phyloP scores from a whole-genome alignment of 1,140 invertebrate species.

The Harlomillsia oculata region DNA sequence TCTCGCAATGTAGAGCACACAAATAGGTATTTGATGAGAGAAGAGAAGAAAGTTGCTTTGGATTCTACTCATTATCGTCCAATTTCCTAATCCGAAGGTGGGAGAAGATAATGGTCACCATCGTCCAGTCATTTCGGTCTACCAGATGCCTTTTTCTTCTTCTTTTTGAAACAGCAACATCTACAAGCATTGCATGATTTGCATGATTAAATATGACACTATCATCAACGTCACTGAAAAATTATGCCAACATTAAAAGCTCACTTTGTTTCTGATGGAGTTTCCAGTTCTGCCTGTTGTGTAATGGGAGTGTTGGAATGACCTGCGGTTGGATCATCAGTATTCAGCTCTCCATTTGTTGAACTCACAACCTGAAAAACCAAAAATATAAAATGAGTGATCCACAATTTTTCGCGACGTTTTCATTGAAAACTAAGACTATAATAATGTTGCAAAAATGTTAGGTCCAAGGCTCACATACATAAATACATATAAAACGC shows the following conservation, averaged over 20 bases:
- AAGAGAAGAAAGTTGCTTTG: too few relatives aligned
- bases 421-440: too few relatives aligned
- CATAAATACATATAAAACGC: too few relatives aligned
- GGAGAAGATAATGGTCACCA: slow-evolving; percentile 34
- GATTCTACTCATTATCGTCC: too few relatives aligned
- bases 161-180: slow-evolving; percentile 36
- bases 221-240: background rate
- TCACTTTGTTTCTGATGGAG: slow-evolving; percentile 85
- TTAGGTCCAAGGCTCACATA: too few relatives aligned
- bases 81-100: slow-evolving; percentile 32
- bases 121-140: slow-evolving; percentile 37
- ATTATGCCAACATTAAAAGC: slow-evolving; percentile 39
- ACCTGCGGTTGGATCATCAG: slow-evolving; percentile 88
- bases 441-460: too few relatives aligned
- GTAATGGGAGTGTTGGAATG: slow-evolving; percentile 95
- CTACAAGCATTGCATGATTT: slow-evolving; percentile 9
- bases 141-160: slow-evolving; percentile 36
- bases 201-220: background rate
- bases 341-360: slow-evolving; percentile 87
- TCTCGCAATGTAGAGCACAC: too few relatives aligned
- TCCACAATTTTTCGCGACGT: too few relatives aligned
- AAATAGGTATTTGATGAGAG: too few relatives aligned
- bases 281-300: slow-evolving; percentile 81
- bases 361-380: slow-evolving; percentile 81
- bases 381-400: background rate